Base-by-base conservation (phyloP, 2,797 vertebrate genomes). In the Buphagus erythrorhynchus region DNA sequence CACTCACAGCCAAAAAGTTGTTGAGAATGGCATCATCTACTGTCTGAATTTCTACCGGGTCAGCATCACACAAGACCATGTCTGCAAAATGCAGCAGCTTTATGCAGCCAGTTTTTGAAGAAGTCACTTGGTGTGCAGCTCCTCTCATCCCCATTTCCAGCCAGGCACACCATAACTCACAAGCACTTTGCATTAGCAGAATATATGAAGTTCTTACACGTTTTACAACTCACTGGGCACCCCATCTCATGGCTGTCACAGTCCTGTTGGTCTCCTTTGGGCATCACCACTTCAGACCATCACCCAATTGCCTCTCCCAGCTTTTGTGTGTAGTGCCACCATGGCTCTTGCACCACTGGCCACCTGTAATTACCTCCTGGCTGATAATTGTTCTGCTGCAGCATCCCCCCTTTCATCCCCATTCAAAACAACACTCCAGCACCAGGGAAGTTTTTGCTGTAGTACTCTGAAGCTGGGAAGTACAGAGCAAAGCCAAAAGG, bases 121-220 rank as follows among this genome's bases (percentile, higher is more conserved):
- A 12, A 88, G 11, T 31, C 19, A 25, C 28, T 69, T 17, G 0
- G 0, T 16, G 16, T n/a, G 16, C 80, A 68, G 54, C 43, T 59
- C 46, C 26, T 57, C 46, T 81, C 51, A 29, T 21, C 9, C 40
- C 42, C 21, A 5, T 67, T 57, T 87, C 55, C 59, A 80, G 55
- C 52, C 22, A 26, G 2, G 6, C 14, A 43, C 13, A 21, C 17
- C 52, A 35, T 0, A 0, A 4, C 42, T 43, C 2, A 2, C 0
- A 0, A 51, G 28, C 54, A 40, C 31, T 62, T 72, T 24, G 13
- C 25, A 36, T 69, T 16, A 85, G 38, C 38, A 82, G 48, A 51
- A 35, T 51, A 2, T 5, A 29, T 8, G 2, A 67, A 75, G 26
- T 26, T 54, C 10, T 13, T 22, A 2, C 2, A 6, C 5, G 17